Percentiles rank a stretch among this genome's conserved stretches.
Evolutionary conservation across 2,888 invertebrate genomes (phyloP).

Genomic region (Limnephilus marmoratus): DNA sequence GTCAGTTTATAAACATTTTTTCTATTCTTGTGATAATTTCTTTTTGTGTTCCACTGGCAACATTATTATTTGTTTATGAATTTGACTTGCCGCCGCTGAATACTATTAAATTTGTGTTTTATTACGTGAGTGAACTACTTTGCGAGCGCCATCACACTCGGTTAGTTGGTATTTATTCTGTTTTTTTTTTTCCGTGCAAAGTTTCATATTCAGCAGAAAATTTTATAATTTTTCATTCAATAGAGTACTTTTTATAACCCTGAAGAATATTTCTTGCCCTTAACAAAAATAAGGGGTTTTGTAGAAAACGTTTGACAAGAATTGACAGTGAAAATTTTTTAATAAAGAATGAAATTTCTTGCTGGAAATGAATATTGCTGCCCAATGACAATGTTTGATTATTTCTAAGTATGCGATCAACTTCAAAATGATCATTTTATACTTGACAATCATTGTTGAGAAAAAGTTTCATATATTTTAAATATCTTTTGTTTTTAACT

Average conservation of each 20-base stretch:
- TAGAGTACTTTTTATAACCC: neutral
- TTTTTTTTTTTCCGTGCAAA: neutral
- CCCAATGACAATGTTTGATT: neutral
- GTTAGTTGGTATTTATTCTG: neutral
- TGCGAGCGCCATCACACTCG: neutral
- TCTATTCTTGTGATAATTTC: neutral
- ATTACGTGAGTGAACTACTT: neutral
- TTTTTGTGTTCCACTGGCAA: neutral
- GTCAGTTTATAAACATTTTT: constrained; percentile 75
- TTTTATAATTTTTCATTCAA: neutral
- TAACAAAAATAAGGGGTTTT: neutral
- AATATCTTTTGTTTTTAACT: constrained; percentile 10
- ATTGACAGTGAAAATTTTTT: neutral
- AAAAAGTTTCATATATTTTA: neutral
- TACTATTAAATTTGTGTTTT: neutral
- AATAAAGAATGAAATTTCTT: neutral
- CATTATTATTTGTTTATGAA: neutral
- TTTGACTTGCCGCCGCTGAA: constrained; percentile 10
- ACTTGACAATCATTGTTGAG: constrained; percentile 8
- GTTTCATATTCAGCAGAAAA: neutral
- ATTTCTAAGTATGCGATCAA: neutral
- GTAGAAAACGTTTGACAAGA: neutral
- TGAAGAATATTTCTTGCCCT: neutral
- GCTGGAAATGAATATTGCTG: neutral
- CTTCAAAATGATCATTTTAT: neutral